Conservation (phyloP, 2,888 invertebrate species). For the Acholoe squamosa region DNA sequence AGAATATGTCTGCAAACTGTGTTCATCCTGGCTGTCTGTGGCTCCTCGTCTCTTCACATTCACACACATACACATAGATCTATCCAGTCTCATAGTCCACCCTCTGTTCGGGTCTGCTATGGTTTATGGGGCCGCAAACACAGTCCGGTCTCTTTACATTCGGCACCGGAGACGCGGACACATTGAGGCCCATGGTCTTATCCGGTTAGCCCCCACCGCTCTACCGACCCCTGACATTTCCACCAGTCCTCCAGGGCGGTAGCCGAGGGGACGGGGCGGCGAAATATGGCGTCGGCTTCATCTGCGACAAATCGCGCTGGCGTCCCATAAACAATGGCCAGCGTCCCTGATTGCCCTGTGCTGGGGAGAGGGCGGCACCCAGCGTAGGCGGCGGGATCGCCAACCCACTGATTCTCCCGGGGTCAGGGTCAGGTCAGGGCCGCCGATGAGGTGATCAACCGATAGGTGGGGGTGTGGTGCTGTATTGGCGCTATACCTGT, state of each 20-base stretch:
- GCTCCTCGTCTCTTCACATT: too few species aligned
- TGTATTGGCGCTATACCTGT: not conserved
- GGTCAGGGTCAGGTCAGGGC: constrained; percentile 12
- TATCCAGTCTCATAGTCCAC: too few species aligned
- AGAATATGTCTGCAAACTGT: too few species aligned
- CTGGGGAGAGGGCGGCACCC: not conserved
- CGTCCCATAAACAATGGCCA: constrained; percentile 14
- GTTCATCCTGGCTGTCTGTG: too few species aligned
- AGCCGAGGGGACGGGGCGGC: not conserved
- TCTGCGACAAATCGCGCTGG: constrained; percentile 26
- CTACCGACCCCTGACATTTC: constrained; percentile 7
- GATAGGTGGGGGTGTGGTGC: not conserved
- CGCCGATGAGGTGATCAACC: constrained; percentile 5
- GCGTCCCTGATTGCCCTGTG: not conserved
- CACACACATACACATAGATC: too few species aligned
- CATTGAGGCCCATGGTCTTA: not conserved
- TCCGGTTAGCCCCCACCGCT: not conserved
- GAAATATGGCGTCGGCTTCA: constrained; percentile 15
- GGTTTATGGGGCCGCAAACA: constrained; percentile 21
- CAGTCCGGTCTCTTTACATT: constrained; percentile 10
- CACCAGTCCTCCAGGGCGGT: not conserved
- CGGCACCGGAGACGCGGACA: not conserved
- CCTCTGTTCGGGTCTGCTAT: not conserved
- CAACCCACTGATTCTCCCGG: not conserved
- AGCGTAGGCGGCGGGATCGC: not conserved